Evolutionary conservation across 2,113 vertebrate species (phyloP), one percentile per base, ranked within the genome.

Genomic region (Varanus komodoensis): DNA sequence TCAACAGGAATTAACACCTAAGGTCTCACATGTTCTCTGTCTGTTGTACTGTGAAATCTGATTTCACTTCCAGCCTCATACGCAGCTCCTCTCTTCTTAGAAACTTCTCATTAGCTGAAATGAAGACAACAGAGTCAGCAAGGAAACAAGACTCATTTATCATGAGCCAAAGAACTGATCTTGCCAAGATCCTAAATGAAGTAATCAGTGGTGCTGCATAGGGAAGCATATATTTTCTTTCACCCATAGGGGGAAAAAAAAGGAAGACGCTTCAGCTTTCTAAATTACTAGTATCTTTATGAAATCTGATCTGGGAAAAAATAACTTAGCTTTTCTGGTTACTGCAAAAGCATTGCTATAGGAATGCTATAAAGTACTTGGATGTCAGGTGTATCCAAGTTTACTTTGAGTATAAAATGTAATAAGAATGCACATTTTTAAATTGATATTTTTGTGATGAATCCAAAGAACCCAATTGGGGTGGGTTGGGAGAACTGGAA

Each of bases 121-220:
- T 0, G 15, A 0, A 0, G 0, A 0, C 12, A 23, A 57, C 3
- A 67, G 82, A 84, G 75, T 80, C 89, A 90, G 38, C 67, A 81
- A 80, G 50, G 61, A 23, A 61, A 7, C 17, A 86, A 19, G 1
- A 68, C 27, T 57, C 71, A 57, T 91, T 87, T 91, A 87, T 87
- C 81, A 91, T 50, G 44, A 14, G 57, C 88, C 48, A 75, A 81
- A 48, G 89, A 21, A 3, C 27, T 52, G 81, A 73, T 78, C n/a
- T 86, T 25, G 89, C 82, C 86, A 94, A 84, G 93, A 38, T 1
- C 78, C 77, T 79, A 87, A 81, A 8, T 92, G 57, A 94, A 92
- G 82, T 84, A 77, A 83, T 71, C 68, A 90, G 1, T 78, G 25
- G 29, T 71, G 3, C 3, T 86, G 8, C 61, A 81, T 91, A 27